phyloP scores from a whole-genome alignment of 2,888 invertebrate species.

The Leptodirus hochenwartii region DNA sequence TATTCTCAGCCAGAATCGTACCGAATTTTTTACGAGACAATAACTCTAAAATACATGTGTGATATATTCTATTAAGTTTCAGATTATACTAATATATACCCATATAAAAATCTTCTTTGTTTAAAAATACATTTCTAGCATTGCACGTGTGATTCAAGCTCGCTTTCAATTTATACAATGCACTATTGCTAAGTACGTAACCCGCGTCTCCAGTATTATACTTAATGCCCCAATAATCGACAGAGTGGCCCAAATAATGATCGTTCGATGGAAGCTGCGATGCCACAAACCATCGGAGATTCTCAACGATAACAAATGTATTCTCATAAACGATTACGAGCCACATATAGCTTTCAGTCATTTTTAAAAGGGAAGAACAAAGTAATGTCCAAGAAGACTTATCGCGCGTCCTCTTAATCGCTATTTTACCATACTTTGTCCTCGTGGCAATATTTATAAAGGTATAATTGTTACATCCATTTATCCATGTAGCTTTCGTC shows the following conservation, averaged over 20 bases:
- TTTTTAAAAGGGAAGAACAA: conserved; percentile 17
- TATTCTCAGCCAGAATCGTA: no score
- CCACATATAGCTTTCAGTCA: conserved; percentile 27
- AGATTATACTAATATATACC: conserved; percentile 20
- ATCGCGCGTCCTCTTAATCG: conserved; percentile 16
- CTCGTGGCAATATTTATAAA: conserved; percentile 15
- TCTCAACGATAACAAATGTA: conserved; percentile 35
- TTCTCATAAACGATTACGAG: conserved; percentile 34
- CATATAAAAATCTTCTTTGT: conserved; percentile 38
- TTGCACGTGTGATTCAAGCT: conserved; percentile 28
- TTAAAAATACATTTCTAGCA: conserved; percentile 31
- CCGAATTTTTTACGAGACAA: no score
- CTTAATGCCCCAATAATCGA: conserved; percentile 32
- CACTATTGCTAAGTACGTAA: conserved; percentile 33
- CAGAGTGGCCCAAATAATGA: conserved; percentile 36
- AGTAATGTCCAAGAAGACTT: conserved; percentile 22
- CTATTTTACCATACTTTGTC: conserved; percentile 15
- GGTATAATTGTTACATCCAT: conserved; percentile 20
- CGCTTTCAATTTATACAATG: conserved; percentile 24
- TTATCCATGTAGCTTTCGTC: conserved; percentile 22
- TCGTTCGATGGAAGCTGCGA: conserved; percentile 25
- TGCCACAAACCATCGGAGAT: conserved; percentile 32
- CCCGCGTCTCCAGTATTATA: conserved; percentile 37
- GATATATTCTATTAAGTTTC: conserved; percentile 1
- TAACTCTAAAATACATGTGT: no score